phyloP scores from a whole-genome alignment of 1,140 invertebrate genomes.

The Drosophila eugracilis region DNA sequence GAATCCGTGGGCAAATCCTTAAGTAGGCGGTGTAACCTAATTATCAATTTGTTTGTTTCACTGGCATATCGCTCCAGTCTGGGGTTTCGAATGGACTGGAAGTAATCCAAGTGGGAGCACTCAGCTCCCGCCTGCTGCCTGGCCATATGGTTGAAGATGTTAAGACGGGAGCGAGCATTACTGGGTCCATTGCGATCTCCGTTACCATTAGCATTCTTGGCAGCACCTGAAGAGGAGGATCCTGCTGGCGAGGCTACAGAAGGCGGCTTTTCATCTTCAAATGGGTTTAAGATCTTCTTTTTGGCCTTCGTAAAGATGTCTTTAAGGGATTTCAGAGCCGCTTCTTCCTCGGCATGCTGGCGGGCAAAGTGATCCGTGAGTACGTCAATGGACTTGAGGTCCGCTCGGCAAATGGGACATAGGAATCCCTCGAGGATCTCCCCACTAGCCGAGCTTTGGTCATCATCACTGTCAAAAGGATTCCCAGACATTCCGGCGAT shows the following conservation, averaged over 20 bases:
- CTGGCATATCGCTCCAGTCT: slow-evolving; percentile 94
- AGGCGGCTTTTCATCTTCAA: slow-evolving; percentile 86
- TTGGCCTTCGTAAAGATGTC: slow-evolving; percentile 95
- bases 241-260: background rate
- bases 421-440: slow-evolving; percentile 95
- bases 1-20: slow-evolving; percentile 92
- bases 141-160: slow-evolving; percentile 86
- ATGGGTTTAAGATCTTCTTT: slow-evolving; percentile 92
- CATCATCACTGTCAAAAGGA: slow-evolving; percentile 76
- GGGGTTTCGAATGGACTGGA: slow-evolving; percentile 90
- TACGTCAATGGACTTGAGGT: slow-evolving; percentile 92
- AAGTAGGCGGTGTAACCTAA: slow-evolving; percentile 96
- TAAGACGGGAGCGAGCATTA: slow-evolving; percentile 58
- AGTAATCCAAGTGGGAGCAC: slow-evolving; percentile 90
- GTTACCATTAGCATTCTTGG: slow-evolving; percentile 15
- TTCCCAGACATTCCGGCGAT: slow-evolving; percentile 58
- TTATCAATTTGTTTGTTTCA: slow-evolving; percentile 98
- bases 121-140: slow-evolving; percentile 89
- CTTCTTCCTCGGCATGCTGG: slow-evolving; percentile 94
- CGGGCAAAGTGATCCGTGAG: slow-evolving; percentile 95
- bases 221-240: background rate
- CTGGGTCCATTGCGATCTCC: slow-evolving; percentile 25
- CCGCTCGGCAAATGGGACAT: slow-evolving; percentile 96
- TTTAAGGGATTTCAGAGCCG: slow-evolving; percentile 94
- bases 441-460: slow-evolving; percentile 78